phyloP scores from a whole-genome alignment of 2,888 invertebrate species.

The Chloroclysta siterata region DNA sequence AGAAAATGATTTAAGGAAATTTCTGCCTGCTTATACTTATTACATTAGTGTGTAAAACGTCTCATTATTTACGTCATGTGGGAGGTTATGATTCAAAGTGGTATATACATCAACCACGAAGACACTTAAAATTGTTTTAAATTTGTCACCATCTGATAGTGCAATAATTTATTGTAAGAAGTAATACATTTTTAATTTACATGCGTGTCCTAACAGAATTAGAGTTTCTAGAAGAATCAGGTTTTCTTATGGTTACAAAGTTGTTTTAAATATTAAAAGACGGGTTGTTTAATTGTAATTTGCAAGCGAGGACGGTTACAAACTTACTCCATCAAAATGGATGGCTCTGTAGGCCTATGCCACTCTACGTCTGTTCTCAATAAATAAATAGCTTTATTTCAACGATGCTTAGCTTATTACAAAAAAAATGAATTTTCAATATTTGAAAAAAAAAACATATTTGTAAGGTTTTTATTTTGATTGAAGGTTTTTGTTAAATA shows the following conservation, averaged over 20 bases:
- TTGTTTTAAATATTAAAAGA: conserved; percentile 32
- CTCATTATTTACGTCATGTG: conserved; percentile 13
- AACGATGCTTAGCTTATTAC: background rate
- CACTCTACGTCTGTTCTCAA: conserved; percentile 1
- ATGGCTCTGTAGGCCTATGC: conserved; percentile 2
- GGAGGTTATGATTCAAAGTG: background rate
- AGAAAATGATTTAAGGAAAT: conserved; percentile 20
- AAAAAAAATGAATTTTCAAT: too few species aligned
- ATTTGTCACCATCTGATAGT: too few species aligned
- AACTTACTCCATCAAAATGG: conserved; percentile 33
- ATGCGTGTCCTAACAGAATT: background rate
- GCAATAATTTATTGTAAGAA: too few species aligned
- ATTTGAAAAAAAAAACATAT: too few species aligned
- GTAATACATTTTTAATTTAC: background rate
- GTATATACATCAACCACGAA: background rate
- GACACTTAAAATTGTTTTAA: conserved; percentile 3
- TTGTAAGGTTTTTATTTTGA: too few species aligned
- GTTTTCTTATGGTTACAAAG: conserved; percentile 16
- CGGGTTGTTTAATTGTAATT: conserved; percentile 38
- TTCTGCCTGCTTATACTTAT: conserved; percentile 15
- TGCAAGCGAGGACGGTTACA: conserved; percentile 33
- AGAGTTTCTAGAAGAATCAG: background rate
- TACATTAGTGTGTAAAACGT: conserved; percentile 15
- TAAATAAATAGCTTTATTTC: conserved; percentile 1
- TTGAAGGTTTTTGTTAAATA: too few species aligned